Conservation (phyloP, 2,113 vertebrate species). For the Vidua chalybeata region DNA sequence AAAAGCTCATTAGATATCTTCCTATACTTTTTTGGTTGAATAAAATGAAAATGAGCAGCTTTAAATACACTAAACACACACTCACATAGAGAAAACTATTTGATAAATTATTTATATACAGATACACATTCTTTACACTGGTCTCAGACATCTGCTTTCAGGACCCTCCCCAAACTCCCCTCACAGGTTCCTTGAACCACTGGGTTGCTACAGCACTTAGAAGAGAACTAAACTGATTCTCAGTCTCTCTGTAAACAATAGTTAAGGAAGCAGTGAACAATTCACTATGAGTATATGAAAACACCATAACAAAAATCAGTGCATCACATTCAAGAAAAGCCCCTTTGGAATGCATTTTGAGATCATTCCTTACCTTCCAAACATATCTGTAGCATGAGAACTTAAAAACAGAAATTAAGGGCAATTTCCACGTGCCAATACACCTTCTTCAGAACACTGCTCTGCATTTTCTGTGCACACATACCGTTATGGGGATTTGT, state of each 20-base stretch:
- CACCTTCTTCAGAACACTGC: constrained; percentile 4
- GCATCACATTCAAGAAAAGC: constrained; percentile 80
- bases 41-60: constrained; percentile 85
- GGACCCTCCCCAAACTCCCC: constrained; percentile 55
- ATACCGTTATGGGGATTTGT: constrained; percentile 14
- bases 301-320: constrained; percentile 83
- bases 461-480: constrained; percentile 38
- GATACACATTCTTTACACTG: constrained; percentile 92
- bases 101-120: constrained; percentile 90
- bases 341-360: constrained; percentile 66
- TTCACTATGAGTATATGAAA: constrained; percentile 73
- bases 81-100: constrained; percentile 80
- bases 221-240: constrained; percentile 71
- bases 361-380: constrained; percentile 65
- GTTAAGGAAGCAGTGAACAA: constrained; percentile 76
- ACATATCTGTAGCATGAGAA: constrained; percentile 61
- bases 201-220: constrained; percentile 76
- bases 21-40: constrained; percentile 78
- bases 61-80: constrained; percentile 83
- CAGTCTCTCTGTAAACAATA: constrained; percentile 83
- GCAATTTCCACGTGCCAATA: constrained; percentile 27
- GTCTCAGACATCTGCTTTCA: constrained; percentile 74
- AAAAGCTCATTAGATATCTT: constrained; percentile 80
- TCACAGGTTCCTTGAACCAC: constrained; percentile 76
- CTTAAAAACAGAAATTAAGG: constrained; percentile 17